phyloP scores from a whole-genome alignment of 2,113 vertebrate species.

The Cyanoderma ruficeps region DNA sequence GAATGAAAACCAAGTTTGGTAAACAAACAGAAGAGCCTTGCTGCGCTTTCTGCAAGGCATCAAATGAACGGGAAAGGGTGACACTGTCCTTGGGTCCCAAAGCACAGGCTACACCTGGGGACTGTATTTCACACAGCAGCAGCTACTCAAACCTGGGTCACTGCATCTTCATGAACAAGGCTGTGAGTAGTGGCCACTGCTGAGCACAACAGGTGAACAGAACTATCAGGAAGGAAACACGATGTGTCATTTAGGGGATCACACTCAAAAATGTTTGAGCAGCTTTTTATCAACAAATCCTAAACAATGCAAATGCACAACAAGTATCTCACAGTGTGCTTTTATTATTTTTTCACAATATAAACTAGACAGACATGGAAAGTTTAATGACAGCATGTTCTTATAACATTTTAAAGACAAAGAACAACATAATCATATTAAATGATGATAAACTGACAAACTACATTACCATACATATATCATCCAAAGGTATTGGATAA shows the following conservation, averaged over 20 bases:
- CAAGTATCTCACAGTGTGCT: slow-evolving; percentile 63
- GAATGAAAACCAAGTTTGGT: background rate
- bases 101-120: rapidly evolving
- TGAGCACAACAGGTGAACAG: background rate
- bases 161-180: background rate
- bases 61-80: background rate
- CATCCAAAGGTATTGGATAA: slow-evolving; percentile 58
- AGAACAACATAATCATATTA: slow-evolving; percentile 65
- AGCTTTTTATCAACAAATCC: background rate
- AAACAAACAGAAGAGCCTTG: background rate
- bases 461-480: slow-evolving; percentile 61
- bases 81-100: background rate
- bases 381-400: slow-evolving; percentile 66
- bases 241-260: background rate
- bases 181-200: background rate
- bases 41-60: background rate
- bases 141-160: background rate
- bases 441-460: slow-evolving; percentile 65
- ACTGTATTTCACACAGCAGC: background rate
- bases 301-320: slow-evolving; percentile 42
- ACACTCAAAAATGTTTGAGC: background rate
- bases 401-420: slow-evolving; percentile 63
- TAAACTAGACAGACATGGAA: slow-evolving; percentile 64
- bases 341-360: slow-evolving; percentile 74
- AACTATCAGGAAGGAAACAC: background rate